Conservation (phyloP, 2,888 invertebrate species). For the Hypomecis punctinalis region DNA sequence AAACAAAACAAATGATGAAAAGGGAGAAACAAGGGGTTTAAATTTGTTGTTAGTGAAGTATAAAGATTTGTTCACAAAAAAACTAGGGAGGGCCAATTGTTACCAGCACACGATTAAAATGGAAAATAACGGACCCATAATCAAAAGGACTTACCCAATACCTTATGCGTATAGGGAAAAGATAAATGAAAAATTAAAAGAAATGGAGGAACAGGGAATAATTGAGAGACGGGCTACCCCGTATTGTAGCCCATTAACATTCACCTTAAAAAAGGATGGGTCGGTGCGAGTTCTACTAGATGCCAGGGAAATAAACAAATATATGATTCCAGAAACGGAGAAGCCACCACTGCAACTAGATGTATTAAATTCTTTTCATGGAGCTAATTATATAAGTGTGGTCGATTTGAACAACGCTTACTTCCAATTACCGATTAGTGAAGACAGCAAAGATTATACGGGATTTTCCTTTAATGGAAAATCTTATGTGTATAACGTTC, state of each 20-base stretch:
- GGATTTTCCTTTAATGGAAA: conserved; percentile 24
- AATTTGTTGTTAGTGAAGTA: not conserved
- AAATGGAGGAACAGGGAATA: conserved; percentile 38
- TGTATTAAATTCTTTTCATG: conserved; percentile 24
- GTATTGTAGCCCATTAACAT: conserved; percentile 42
- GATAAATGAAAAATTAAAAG: conserved; percentile 35
- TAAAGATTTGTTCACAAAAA: conserved; percentile 3
- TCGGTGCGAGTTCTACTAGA: conserved; percentile 25
- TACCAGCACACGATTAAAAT: conserved; percentile 42
- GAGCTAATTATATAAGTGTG: conserved; percentile 15
- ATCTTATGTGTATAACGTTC: conserved; percentile 22
- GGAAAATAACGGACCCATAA: conserved; percentile 27
- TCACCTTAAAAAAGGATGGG: conserved; percentile 27
- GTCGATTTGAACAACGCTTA: conserved; percentile 27
- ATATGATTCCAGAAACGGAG: conserved; percentile 29
- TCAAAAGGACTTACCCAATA: conserved; percentile 40
- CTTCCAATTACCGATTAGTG: conserved; percentile 22
- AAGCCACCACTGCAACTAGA: conserved; percentile 21
- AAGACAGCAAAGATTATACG: conserved; percentile 15
- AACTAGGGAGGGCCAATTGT: conserved; percentile 36
- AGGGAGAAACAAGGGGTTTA: not conserved
- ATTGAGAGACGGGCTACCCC: conserved; percentile 34
- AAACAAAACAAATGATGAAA: no score
- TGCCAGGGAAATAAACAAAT: conserved; percentile 31
- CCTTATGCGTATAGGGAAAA: conserved; percentile 42